Conservation (phyloP, 2,113 vertebrate species). For the Physeter macrocephalus region DNA sequence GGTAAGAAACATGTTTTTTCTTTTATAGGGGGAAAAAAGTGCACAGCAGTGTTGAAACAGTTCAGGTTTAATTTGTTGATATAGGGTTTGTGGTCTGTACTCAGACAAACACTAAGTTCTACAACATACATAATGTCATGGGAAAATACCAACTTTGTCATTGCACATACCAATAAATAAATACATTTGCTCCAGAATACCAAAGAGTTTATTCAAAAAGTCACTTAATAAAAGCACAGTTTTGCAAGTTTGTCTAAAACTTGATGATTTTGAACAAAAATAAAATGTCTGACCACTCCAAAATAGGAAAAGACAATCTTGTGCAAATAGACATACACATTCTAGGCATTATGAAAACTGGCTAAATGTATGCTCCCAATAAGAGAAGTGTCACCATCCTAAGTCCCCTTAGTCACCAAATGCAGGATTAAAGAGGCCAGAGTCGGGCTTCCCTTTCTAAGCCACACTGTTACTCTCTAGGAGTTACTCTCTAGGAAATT, state of each 20-base stretch:
- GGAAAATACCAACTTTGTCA: constrained; percentile 81
- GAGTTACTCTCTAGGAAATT: background rate
- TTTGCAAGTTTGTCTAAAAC: constrained; percentile 84
- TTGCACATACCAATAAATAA: constrained; percentile 81
- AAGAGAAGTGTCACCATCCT: constrained; percentile 40
- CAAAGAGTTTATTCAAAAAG: constrained; percentile 82
- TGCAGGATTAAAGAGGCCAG: background rate
- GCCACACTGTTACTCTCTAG: background rate
- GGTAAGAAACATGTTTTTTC: background rate
- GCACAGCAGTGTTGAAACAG: constrained; percentile 68
- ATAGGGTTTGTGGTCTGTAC: constrained; percentile 76
- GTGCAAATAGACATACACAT: constrained; percentile 82
- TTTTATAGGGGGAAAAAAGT: background rate
- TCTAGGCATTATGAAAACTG: constrained; percentile 78
- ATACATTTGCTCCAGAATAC: constrained; percentile 79
- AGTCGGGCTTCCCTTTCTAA: background rate
- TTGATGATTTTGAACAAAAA: constrained; percentile 79
- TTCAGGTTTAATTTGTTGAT: constrained; percentile 83
- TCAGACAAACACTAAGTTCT: constrained; percentile 85
- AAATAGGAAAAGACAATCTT: constrained; percentile 78
- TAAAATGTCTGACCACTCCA: constrained; percentile 76
- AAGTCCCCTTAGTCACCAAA: constrained; percentile 37
- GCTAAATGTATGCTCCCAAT: constrained; percentile 75
- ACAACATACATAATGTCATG: constrained; percentile 80
- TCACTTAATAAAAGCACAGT: constrained; percentile 86